These are phyloP conservation scores for Calcarius ornatus DNA, from an alignment of 2,113 vertebrate species.

Conservation along the genomic window DNA sequence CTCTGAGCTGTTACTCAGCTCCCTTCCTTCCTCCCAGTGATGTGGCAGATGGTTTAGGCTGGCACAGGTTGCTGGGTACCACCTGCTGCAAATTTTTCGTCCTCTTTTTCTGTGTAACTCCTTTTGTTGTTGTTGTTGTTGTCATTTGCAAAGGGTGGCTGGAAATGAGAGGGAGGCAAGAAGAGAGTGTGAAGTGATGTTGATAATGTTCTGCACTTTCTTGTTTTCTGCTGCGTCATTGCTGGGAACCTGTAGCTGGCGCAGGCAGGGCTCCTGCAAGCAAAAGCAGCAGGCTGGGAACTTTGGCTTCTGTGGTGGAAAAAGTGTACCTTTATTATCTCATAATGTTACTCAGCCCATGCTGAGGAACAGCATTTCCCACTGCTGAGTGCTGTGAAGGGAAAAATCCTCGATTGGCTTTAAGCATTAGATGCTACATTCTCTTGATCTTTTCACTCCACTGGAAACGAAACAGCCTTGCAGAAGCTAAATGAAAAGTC, in stretches of 20 bases:
- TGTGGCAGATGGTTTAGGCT: conserved; percentile 40
- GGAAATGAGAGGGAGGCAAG: not conserved
- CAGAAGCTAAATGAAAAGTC: not conserved
- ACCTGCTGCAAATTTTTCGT: not conserved
- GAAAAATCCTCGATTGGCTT: not conserved
- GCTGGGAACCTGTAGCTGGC: not conserved
- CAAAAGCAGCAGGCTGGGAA: not conserved
- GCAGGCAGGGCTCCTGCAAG: accelerated
- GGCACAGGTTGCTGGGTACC: not conserved
- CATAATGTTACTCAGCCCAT: not conserved
- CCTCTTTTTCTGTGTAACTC: not conserved
- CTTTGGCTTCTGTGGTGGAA: not conserved
- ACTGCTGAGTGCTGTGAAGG: not conserved
- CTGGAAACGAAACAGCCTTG: not conserved
- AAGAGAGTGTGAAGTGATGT: not conserved
- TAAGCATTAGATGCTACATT: not conserved
- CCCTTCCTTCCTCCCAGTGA: not conserved
- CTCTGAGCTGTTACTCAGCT: not conserved
- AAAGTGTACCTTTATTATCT: not conserved
- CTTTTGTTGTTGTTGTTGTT: not conserved
- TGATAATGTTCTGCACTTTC: not conserved
- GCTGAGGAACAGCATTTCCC: not conserved
- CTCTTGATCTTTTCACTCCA: accelerated
- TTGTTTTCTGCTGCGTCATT: not conserved
- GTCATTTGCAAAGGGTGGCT: not conserved